phyloP scores from a whole-genome alignment of 2,797 vertebrate species.

The Scarus forsteni region DNA sequence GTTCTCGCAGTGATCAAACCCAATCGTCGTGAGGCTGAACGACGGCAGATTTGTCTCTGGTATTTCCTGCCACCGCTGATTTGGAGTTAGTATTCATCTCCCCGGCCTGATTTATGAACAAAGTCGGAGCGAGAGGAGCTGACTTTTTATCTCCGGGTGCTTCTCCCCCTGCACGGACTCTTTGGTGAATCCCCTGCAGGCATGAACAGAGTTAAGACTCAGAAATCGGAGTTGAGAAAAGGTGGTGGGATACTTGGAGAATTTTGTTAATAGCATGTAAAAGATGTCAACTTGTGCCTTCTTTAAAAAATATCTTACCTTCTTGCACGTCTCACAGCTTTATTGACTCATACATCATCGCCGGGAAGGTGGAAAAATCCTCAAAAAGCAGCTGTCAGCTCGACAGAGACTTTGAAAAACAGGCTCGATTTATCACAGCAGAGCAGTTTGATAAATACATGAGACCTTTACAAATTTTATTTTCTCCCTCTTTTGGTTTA shows the following conservation, averaged over 20 bases:
- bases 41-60: constrained; percentile 10
- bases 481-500: background rate
- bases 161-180: background rate
- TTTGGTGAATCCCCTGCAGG: constrained; percentile 1
- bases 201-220: background rate
- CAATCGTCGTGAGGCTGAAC: constrained; percentile 7
- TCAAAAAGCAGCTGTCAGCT: background rate
- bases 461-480: background rate
- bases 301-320: background rate
- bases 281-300: background rate
- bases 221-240: background rate
- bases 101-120: constrained; percentile 24
- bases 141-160: background rate
- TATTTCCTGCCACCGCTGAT: constrained; percentile 4
- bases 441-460: constrained; percentile 1
- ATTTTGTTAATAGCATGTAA: background rate
- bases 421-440: background rate
- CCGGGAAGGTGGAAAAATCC: background rate
- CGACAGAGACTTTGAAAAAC: background rate
- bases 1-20: background rate
- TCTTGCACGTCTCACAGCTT: background rate
- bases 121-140: background rate
- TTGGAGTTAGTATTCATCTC: background rate
- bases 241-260: background rate
- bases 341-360: constrained; percentile 9